Base-by-base conservation (phyloP, 1,140 invertebrate species). In the Drosophila pectinifera region DNA sequence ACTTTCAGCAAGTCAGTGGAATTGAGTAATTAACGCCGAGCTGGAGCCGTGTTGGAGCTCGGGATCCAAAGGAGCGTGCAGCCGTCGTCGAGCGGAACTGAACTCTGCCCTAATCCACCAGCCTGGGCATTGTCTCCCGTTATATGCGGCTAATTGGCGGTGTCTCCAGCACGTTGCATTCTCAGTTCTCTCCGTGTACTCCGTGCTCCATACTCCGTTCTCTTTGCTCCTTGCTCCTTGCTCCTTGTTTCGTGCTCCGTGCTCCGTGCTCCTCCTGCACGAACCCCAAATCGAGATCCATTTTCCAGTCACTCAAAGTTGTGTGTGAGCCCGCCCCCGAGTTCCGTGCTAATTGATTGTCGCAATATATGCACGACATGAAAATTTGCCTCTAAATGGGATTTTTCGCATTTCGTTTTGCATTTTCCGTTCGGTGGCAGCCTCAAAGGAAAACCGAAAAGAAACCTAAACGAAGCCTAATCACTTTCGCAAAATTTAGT, bases 131-230 rank as follows among this genome's bases (percentile, higher is more conserved):
- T 85, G 83, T 88, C 74, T 74, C 69, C 59, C 57, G 56, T 85
- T 85, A 85, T 85, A 85, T 85, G 78, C 82, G 77, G 78, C 83
- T 85, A 85, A 85, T 85, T 85, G 82, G 78, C 78, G 53, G 64
- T 64, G 69, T 74, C 68, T 58, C 82, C 68, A 70, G 68, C 83
- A 78, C 62, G 72, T 73, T 57, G 38, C 49, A 61, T 62, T 42
- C 38, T n/a, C 36, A 55, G 36, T 20, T 61, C 13, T 26, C 48
- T 51, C 26, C 24, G 28, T 20, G 16, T 51, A 14, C 11, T 51
- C 34, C 8, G 16, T 31, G 8, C 43, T 22, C 13, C 5, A 4
- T 8, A 28, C 20, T 48, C 31, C 36, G 39, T 24, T 34, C 20
- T 46, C n/a, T n/a, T n/a, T n/a, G n/a, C n/a, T n/a, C n/a, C n/a